Conservation (phyloP, 2,888 invertebrate species). For the Campopleginae sp. region DNA sequence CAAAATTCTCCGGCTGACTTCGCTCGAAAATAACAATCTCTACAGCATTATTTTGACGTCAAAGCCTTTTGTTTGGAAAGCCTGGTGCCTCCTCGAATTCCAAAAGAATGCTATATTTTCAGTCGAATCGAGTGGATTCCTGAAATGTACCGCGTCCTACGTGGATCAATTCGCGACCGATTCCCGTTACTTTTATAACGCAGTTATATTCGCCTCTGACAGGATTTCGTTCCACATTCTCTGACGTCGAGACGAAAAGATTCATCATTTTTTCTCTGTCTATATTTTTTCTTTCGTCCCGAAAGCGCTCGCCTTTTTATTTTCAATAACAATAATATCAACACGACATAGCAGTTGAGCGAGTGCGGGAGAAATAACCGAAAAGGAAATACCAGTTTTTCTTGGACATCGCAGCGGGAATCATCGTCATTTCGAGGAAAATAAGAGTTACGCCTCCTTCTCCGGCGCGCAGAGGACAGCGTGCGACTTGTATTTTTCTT, state of each 20-base stretch:
- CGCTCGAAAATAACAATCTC: background rate
- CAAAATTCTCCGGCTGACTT: background rate
- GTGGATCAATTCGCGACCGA: background rate
- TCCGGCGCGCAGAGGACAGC: no score
- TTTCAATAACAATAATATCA: background rate
- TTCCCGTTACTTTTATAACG: slow-evolving; percentile 18
- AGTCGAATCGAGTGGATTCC: background rate
- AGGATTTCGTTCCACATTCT: background rate
- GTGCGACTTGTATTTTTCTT: no score
- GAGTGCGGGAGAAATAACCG: no score
- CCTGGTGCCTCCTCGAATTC: background rate
- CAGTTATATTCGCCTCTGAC: slow-evolving; percentile 1
- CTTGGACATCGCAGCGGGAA: no score
- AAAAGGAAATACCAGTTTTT: no score
- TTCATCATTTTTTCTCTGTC: background rate
- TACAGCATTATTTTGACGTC: background rate
- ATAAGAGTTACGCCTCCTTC: no score
- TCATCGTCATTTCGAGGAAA: no score
- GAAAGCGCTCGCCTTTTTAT: background rate
- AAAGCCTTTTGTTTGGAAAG: background rate
- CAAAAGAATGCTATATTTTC: background rate
- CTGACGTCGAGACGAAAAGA: background rate
- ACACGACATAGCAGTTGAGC: no score
- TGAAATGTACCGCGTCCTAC: background rate
- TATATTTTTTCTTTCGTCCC: background rate